A percentile compares a stretch with the other conserved stretches of the same genome.
Evolutionary conservation across 2,888 invertebrate genomes (phyloP).

Genomic region (Isoperla grammatica): DNA sequence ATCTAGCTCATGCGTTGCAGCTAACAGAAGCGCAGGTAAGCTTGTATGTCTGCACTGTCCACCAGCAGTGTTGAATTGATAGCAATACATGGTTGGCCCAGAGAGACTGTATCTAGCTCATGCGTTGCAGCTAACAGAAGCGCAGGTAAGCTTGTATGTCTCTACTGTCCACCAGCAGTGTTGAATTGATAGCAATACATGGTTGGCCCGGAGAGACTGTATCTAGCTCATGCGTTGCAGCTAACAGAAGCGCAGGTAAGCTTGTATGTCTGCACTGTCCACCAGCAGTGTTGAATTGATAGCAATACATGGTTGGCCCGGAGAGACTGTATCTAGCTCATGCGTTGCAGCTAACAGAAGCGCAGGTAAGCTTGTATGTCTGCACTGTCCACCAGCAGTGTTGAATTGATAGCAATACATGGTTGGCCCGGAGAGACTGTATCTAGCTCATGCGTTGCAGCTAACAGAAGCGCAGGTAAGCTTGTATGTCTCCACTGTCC

Average conservation of each 20-base stretch:
- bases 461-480: constrained; percentile 83
- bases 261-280: constrained; percentile 40
- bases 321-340: constrained; percentile 89
- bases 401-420: constrained; percentile 96
- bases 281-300: constrained; percentile 92
- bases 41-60: too few species aligned
- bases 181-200: constrained; percentile 96
- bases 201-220: constrained; percentile 93
- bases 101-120: constrained; percentile 89
- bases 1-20: constrained; percentile 81
- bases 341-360: constrained; percentile 78
- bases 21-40: constrained; percentile 83
- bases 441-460: constrained; percentile 81
- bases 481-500: constrained; percentile 40
- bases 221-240: constrained; percentile 81
- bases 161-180: too few species aligned
- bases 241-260: constrained; percentile 83
- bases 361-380: constrained; percentile 61
- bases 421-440: constrained; percentile 93
- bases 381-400: too few species aligned
- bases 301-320: constrained; percentile 98
- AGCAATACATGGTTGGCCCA: constrained; percentile 98
- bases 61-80: constrained; percentile 92
- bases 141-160: constrained; percentile 80
- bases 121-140: constrained; percentile 78